Base-by-base conservation (phyloP, 2,113 vertebrate species). In the Eulemur rufifrons region DNA sequence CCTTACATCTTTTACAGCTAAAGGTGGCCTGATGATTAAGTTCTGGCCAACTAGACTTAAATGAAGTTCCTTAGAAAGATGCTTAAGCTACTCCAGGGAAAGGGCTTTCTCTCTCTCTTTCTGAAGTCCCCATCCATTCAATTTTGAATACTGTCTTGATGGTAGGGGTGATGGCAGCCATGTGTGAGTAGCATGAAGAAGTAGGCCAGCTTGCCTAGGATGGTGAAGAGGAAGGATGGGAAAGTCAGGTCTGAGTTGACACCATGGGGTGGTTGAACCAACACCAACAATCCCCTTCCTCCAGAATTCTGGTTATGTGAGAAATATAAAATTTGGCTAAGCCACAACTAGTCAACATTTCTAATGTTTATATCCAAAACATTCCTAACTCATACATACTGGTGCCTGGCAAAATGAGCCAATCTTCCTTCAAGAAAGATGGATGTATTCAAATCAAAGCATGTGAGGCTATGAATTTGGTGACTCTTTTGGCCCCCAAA, bases 391-490 rank as follows among this genome's bases (percentile, higher is more conserved):
- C 71, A 32, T 63, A 86, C 25, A 89, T 84, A 54, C 27, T 83
- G 10, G 52, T 45, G 6, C 37, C 59, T 92, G 77, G 37, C 8
- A 95, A 86, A 64, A 73, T 76, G 8, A 84, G 50, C n/a, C 32
- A 77, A 5, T 77, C 86, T 96, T 90, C 52, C n/a, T 64, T 97
- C 13, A 27, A 50, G 89, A n/a, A 84, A 85, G 56, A 94, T 54
- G 25, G 64, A 47, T 45, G 5, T 29, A 37, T 93, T 74, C 34
- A 95, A 89, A 69, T 91, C 27, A 68, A 84, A 94, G 34, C 17
- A n/a, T 9, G 18, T n/a, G 56, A 86, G 34, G 27, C 52, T 88
- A 14, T 73, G 17, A 64, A 77, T 68, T 56, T 76, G 80, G 74
- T 80, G 45, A 66, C 34, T 71, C 45, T n/a, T 93, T 83, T 82